Evolutionary conservation across 2,888 invertebrate species (phyloP).

Genomic region (Drosophila anomalata): DNA sequence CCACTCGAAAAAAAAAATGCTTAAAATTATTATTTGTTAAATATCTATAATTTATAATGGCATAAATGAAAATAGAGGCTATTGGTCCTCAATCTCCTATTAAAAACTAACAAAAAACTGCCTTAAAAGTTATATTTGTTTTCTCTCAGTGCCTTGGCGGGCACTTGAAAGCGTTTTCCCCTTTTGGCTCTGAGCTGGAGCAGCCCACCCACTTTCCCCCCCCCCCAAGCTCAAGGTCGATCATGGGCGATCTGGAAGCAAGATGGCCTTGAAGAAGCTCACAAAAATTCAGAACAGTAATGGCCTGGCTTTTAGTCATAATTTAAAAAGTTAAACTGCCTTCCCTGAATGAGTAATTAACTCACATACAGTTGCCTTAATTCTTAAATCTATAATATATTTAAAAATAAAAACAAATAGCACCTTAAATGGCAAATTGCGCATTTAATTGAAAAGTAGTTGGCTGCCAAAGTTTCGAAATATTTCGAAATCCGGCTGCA

Average conservation of each 20-base stretch:
- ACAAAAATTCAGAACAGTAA: neutral
- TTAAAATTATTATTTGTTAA: neutral
- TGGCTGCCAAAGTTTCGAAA: conserved; percentile 29
- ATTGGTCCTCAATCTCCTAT: too few relatives aligned
- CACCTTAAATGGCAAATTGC: conserved; percentile 72
- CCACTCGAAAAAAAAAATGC: conserved; percentile 6
- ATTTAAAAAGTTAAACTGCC: neutral
- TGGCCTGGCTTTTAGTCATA: neutral
- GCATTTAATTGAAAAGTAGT: conserved; percentile 56
- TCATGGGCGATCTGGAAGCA: conserved; percentile 6
- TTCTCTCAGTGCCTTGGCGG: conserved; percentile 37
- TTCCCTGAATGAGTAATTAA: neutral
- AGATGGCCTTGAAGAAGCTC: conserved; percentile 4
- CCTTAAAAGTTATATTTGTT: neutral
- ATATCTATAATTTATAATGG: neutral
- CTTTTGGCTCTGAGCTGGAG: conserved; percentile 25
- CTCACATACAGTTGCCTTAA: neutral
- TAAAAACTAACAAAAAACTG: too few relatives aligned
- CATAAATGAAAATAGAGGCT: too few relatives aligned
- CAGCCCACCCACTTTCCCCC: conserved; percentile 18
- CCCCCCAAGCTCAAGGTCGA: conserved; percentile 33
- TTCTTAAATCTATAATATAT: neutral
- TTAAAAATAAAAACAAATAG: neutral
- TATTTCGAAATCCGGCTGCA: conserved; percentile 19
- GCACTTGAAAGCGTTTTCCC: conserved; percentile 62